These are phyloP conservation scores for Amphiprion percula DNA, from an alignment of 2,113 vertebrate species.

Conservation along the genomic window DNA sequence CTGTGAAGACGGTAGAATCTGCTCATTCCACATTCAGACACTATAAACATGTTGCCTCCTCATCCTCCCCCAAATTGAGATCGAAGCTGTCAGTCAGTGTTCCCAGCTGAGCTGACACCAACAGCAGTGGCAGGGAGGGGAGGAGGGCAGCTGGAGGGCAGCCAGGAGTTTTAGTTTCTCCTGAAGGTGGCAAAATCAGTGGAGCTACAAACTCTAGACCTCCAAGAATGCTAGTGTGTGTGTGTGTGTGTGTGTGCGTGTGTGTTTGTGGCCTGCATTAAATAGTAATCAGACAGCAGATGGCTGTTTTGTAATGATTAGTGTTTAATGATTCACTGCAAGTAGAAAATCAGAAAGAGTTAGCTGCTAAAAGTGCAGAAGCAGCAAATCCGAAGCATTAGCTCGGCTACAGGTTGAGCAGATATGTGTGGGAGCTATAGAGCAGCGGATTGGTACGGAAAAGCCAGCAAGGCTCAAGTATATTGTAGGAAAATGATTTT, in stretches of 20 bases:
- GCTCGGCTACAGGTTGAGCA: conserved; percentile 2
- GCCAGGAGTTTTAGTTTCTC: conserved; percentile 1
- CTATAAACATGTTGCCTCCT: not conserved
- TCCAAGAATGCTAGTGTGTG: conserved; percentile 6
- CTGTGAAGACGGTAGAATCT: conserved; percentile 19
- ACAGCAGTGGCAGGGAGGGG: not conserved
- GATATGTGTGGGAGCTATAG: not conserved
- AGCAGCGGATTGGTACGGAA: not conserved
- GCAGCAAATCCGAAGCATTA: conserved; percentile 25
- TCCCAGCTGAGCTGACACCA: conserved; percentile 43
- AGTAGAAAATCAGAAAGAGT: conserved; percentile 32
- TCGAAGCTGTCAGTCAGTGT: conserved; percentile 23
- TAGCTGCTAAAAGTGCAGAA: conserved; percentile 45
- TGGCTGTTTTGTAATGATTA: conserved; percentile 73
- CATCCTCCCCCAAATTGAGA: conserved; percentile 13
- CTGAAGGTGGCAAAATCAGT: conserved; percentile 22
- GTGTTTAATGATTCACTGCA: conserved; percentile 59
- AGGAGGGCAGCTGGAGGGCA: conserved; percentile 11
- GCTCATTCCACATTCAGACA: conserved; percentile 12
- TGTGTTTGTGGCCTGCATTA: conserved; percentile 43
- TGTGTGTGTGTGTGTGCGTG: conserved; percentile 28
- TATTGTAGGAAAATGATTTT: not conserved
- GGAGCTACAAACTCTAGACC: conserved; percentile 22
- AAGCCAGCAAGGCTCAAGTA: too few relatives aligned
- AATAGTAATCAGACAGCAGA: conserved; percentile 64